These are phyloP conservation scores for Polymixis flavicincta DNA, from an alignment of 2,888 invertebrate species.

Conservation along the genomic window DNA sequence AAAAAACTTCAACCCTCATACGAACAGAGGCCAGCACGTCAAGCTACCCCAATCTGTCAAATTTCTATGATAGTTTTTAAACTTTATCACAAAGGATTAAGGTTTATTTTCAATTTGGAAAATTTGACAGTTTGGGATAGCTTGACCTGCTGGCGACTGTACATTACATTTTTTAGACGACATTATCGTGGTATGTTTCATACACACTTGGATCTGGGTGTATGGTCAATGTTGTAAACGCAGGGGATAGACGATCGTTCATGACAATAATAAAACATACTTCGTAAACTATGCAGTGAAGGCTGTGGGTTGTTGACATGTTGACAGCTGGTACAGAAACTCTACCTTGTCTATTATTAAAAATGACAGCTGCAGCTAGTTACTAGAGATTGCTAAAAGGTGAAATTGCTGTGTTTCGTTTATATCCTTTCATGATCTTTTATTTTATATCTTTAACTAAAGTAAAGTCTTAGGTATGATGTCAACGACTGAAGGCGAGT, in stretches of 20 bases:
- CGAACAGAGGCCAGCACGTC: no score
- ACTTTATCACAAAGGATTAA: no score
- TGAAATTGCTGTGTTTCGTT: slow-evolving; percentile 78
- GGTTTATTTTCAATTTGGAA: no score
- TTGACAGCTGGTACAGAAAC: slow-evolving; percentile 27
- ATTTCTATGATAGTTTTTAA: no score
- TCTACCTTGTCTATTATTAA: slow-evolving; percentile 67
- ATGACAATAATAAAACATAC: not conserved
- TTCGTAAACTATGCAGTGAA: slow-evolving; percentile 19
- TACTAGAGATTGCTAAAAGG: slow-evolving; percentile 70
- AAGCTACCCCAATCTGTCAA: no score
- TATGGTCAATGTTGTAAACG: not conserved
- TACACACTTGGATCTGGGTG: not conserved
- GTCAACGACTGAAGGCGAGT: slow-evolving; percentile 91
- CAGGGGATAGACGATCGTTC: no score
- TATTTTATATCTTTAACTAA: slow-evolving; percentile 68
- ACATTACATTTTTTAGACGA: no score
- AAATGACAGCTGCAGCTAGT: slow-evolving; percentile 72
- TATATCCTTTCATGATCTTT: slow-evolving; percentile 80
- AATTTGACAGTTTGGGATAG: no score
- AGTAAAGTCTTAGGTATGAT: slow-evolving; percentile 79
- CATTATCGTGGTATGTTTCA: not conserved
- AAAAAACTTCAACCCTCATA: no score
- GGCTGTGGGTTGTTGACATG: slow-evolving; percentile 31
- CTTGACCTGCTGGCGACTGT: no score